These are phyloP conservation scores for Notarius lentiginosus DNA, from an alignment of 2,113 vertebrate genomes.

Conservation along the genomic window DNA sequence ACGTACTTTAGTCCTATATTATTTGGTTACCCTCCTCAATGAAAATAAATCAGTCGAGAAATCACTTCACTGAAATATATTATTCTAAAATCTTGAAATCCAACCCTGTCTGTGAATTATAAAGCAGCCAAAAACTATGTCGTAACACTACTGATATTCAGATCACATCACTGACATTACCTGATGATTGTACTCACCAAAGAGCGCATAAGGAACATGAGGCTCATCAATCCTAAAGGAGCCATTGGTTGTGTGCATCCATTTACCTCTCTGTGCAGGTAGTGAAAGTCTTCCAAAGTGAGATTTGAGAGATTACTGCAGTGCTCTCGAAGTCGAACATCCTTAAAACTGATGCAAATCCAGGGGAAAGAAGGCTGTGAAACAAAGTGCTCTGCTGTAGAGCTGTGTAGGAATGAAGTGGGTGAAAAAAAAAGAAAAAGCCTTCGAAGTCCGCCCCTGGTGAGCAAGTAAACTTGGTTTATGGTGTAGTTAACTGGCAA, in stretches of 20 bases:
- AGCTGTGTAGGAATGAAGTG: conserved; percentile 3
- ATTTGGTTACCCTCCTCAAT: no score
- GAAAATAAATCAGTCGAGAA: neutral
- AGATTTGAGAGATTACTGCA: neutral
- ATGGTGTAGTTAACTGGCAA: neutral
- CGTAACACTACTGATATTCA: neutral
- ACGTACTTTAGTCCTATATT: neutral
- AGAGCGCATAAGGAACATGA: conserved; percentile 7
- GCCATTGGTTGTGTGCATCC: conserved; percentile 32
- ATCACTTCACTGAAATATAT: neutral
- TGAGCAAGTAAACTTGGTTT: neutral
- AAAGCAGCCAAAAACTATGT: neutral
- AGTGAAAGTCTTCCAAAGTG: neutral
- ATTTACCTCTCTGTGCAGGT: conserved; percentile 33
- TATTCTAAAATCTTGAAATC: neutral
- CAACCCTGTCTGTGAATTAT: neutral
- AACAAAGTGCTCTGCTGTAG: neutral
- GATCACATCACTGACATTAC: neutral
- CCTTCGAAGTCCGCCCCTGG: neutral
- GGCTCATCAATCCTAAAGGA: conserved; percentile 13
- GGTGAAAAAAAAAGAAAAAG: neutral
- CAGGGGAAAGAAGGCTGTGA: neutral
- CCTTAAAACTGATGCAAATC: neutral
- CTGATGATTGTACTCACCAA: conserved; percentile 38
- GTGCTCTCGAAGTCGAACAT: conserved; percentile 14